Percentiles rank a stretch among this genome's conserved stretches.
phyloP scores from a whole-genome alignment of 1,140 invertebrate genomes.

The Zaprionus africanus region DNA sequence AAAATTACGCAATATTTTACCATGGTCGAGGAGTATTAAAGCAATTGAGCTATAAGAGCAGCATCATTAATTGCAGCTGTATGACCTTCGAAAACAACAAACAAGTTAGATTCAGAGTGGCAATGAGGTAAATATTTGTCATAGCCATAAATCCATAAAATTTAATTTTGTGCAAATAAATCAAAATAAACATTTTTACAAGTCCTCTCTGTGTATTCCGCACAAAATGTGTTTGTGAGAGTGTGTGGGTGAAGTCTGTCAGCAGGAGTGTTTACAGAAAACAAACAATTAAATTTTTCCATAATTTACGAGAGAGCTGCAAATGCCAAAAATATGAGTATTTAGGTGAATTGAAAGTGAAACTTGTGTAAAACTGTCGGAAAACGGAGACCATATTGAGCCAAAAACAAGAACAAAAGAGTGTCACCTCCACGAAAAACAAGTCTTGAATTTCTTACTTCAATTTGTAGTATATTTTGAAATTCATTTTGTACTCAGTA shows the following conservation, averaged over 20 bases:
- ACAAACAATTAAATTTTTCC: conserved; percentile 40
- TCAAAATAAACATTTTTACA: conserved; percentile 33
- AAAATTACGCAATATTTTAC: no score
- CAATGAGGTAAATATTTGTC: conserved; percentile 43
- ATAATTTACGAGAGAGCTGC: conserved; percentile 60
- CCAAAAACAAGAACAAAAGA: conserved; percentile 9
- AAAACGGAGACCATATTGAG: conserved; percentile 3
- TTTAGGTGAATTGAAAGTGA: conserved; percentile 64
- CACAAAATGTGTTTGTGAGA: neutral
- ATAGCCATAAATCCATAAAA: conserved; percentile 52
- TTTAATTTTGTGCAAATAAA: conserved; percentile 61
- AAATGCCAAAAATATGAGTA: conserved; percentile 42
- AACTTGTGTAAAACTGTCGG: conserved; percentile 32
- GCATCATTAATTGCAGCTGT: no score
- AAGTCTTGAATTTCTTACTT: no score
- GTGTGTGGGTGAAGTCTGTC: neutral
- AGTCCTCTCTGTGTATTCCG: conserved; percentile 8
- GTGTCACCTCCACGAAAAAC: no score
- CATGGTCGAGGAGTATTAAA: no score
- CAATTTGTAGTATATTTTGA: no score
- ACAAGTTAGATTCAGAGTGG: conserved; percentile 2
- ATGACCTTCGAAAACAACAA: neutral
- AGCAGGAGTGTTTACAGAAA: conserved; percentile 23
- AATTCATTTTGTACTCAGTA: no score
- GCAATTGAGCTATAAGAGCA: no score